Evolutionary conservation across 2,797 vertebrate species (phyloP), one percentile per base, ranked within the genome.

Genomic region (Ibycter americanus): DNA sequence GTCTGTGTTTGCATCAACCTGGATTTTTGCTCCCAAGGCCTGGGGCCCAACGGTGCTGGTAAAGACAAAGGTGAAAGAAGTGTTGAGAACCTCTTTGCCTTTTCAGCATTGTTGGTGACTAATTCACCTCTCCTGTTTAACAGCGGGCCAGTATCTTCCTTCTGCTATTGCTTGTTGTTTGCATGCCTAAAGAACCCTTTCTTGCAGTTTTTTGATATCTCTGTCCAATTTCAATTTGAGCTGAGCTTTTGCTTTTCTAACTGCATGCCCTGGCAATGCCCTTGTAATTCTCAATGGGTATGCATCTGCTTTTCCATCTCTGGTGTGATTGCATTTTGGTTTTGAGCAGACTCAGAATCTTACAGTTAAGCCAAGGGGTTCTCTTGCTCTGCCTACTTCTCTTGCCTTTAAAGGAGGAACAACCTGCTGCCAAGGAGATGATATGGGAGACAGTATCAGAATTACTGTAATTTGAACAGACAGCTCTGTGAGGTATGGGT

Each of bases 131-230:
- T 42, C 15, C 40, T 42, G 5, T 26, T 56, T 42, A 83, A 38
- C 10, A 54, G 20, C 7, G 2, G 8, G 9, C 0, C 9, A 61
- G 8, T 20, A 31, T 58, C 58, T 85, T 70, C 22, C 23, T 58
- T 81, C 29, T 38, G 4, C 44, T 87, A 52, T 29, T 74, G 4
- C 7, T 83, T 80, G 58, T 34, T 71, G 4, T 36, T 72, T 73
- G 42, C 3, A 0, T 14, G 36, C 6, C 14, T 8, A 7, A 74
- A 44, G 11, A 82, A 49, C 2, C 1, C 4, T 56, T 58, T n/a
- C 11, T 27, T 62, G 23, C 0, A 59, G 8, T 49, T 62, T 72
- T 72, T 58, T 79, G 21, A 76, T 12, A 49, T 36, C 6, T 36
- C 47, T 71, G 81, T 11, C 26, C 25, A 25, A 34, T 51, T 85